phyloP scores from a whole-genome alignment of 1,140 invertebrate genomes.

The Dufourea novaeangliae region DNA sequence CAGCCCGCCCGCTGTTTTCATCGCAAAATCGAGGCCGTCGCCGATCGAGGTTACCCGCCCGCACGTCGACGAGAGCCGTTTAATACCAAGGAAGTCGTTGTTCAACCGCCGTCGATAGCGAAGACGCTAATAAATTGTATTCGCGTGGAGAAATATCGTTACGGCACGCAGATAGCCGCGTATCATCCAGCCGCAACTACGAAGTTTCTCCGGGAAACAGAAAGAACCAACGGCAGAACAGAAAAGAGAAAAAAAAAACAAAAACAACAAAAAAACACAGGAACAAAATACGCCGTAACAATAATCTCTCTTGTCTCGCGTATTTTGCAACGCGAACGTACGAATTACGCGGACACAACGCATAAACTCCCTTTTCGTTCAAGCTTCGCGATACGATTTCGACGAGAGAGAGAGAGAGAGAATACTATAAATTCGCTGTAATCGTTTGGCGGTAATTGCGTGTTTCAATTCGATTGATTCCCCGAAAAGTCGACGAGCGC shows the following conservation, averaged over 20 bases:
- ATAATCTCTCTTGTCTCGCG: neutral
- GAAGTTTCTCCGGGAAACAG: no score
- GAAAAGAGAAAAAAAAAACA: neutral
- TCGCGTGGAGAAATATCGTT: conserved; percentile 25
- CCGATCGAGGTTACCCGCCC: conserved; percentile 25
- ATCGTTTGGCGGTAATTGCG: neutral
- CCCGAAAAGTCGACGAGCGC: neutral
- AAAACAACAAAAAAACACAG: neutral
- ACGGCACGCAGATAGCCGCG: neutral
- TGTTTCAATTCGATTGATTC: neutral
- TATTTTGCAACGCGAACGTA: no score
- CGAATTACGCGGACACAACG: neutral
- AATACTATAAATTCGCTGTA: neutral
- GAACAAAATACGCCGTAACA: neutral
- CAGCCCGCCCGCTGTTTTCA: conserved; percentile 29
- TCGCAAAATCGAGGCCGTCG: conserved; percentile 26
- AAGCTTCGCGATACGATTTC: no score
- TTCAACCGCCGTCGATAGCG: conserved; percentile 26
- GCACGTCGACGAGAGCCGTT: no score
- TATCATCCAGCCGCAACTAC: no score
- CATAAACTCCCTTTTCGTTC: no score
- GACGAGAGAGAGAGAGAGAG: neutral
- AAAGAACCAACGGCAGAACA: no score
- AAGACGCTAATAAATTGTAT: conserved; percentile 34
- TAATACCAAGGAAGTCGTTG: conserved; percentile 39